Percentiles rank a stretch among this genome's conserved stretches.
These are phyloP conservation scores for Apodemia duryi DNA, from an alignment of 2,888 invertebrate species.

Conservation along the genomic window DNA sequence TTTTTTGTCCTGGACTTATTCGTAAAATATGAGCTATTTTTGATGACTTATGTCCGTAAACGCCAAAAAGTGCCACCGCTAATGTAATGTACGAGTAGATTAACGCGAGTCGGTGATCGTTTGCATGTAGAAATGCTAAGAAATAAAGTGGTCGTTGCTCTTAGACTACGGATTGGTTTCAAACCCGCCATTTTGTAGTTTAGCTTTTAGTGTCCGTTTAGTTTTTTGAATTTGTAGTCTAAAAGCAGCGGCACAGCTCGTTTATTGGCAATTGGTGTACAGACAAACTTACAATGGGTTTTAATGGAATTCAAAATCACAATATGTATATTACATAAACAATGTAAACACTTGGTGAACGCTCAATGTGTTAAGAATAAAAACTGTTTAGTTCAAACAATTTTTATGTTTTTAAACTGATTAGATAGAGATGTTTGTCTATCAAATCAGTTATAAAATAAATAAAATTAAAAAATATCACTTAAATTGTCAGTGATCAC, in stretches of 20 bases:
- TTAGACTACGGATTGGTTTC: conserved; percentile 31
- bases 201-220: conserved; percentile 18
- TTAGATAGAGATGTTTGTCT: too few relatives aligned
- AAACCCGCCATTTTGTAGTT: conserved; percentile 26
- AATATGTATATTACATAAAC: too few relatives aligned
- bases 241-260: conserved; percentile 27
- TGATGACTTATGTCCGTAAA: background rate
- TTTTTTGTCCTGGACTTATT: too few relatives aligned
- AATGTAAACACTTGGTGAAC: too few relatives aligned
- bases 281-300: conserved; percentile 8
- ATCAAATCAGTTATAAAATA: too few relatives aligned
- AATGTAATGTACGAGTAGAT: conserved; percentile 39
- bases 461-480: too few relatives aligned
- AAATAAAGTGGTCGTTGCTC: conserved; percentile 42
- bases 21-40: background rate
- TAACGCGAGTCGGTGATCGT: conserved; percentile 38
- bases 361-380: too few relatives aligned
- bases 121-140: conserved; percentile 45
- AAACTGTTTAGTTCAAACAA: too few relatives aligned
- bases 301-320: conserved; percentile 1
- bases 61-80: conserved; percentile 43
- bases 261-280: conserved; percentile 12
- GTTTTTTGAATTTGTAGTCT: conserved; percentile 23
- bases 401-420: too few relatives aligned
- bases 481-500: too few relatives aligned